Conservation (phyloP, 2,888 invertebrate species). For the Andrena hattorfiana region DNA sequence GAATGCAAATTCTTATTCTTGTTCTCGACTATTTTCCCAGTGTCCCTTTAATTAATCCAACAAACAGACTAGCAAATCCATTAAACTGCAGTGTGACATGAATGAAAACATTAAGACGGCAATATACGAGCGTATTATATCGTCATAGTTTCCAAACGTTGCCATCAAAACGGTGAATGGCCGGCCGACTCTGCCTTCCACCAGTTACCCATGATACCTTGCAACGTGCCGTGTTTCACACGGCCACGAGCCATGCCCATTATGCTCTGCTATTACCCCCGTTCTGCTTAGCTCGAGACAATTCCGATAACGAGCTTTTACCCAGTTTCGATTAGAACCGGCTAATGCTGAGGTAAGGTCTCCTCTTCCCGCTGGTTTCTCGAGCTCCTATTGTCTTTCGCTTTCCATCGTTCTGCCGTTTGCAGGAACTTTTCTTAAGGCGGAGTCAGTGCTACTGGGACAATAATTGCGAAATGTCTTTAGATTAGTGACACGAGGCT, state of each 20-base stretch:
- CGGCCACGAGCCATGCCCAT: slow-evolving; percentile 50
- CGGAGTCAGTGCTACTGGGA: background rate
- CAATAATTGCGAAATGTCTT: background rate
- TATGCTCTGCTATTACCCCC: slow-evolving; percentile 54
- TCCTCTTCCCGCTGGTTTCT: background rate
- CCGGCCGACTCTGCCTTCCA: slow-evolving; percentile 24
- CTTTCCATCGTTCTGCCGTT: background rate
- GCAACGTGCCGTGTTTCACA: slow-evolving; percentile 56
- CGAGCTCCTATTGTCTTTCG: slow-evolving; percentile 17
- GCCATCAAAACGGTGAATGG: slow-evolving; percentile 13
- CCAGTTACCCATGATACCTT: slow-evolving; percentile 22
- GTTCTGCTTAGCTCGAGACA: slow-evolving; percentile 57
- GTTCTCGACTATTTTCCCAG: no score
- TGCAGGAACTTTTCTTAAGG: background rate
- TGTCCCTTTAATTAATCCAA: no score
- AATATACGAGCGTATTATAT: background rate
- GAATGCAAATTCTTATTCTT: no score
- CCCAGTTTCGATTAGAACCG: slow-evolving; percentile 65
- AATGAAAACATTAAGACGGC: background rate
- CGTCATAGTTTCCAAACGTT: background rate
- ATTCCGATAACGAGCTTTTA: slow-evolving; percentile 73
- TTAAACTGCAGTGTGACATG: background rate
- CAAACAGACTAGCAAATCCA: no score
- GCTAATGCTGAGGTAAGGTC: slow-evolving; percentile 44
- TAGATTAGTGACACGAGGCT: no score